These are phyloP conservation scores for Rhinichthys klamathensis DNA, from an alignment of 2,113 vertebrate genomes.

Conservation along the genomic window DNA sequence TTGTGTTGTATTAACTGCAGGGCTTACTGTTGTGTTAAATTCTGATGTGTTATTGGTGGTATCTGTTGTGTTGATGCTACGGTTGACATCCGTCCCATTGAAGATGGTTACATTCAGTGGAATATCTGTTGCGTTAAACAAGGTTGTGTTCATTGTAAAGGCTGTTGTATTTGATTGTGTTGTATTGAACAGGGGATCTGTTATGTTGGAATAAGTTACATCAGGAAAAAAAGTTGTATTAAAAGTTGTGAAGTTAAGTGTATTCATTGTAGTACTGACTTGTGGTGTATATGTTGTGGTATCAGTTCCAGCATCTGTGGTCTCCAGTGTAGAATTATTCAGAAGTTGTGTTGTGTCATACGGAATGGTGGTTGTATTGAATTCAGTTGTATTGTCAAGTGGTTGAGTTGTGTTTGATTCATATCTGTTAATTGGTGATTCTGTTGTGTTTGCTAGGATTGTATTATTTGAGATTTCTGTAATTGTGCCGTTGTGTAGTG, in stretches of 20 bases:
- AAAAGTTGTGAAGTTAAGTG: neutral
- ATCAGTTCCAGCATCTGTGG: neutral
- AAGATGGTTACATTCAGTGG: neutral
- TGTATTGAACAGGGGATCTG: slow-evolving; percentile 22
- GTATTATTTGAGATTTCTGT: neutral
- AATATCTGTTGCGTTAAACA: neutral
- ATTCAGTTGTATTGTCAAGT: slow-evolving; percentile 11
- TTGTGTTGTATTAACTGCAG: neutral
- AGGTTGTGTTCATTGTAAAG: neutral
- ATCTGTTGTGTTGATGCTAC: neutral
- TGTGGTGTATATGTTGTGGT: neutral
- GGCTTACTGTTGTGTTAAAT: neutral
- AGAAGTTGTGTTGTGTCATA: neutral
- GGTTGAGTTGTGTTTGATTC: neutral
- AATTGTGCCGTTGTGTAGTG: neutral
- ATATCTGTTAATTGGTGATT: neutral
- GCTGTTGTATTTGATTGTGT: slow-evolving; percentile 3
- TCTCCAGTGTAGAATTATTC: slow-evolving; percentile 10
- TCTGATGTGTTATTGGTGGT: neutral
- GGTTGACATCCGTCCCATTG: neutral
- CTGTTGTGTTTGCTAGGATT: neutral
- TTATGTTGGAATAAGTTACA: neutral
- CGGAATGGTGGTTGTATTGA: neutral
- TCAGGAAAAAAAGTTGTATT: neutral
- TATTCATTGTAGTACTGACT: neutral